Evolutionary conservation across 2,113 vertebrate species (phyloP), one percentile per base, ranked within the genome.

Genomic region (Hirundichthys speculiger): DNA sequence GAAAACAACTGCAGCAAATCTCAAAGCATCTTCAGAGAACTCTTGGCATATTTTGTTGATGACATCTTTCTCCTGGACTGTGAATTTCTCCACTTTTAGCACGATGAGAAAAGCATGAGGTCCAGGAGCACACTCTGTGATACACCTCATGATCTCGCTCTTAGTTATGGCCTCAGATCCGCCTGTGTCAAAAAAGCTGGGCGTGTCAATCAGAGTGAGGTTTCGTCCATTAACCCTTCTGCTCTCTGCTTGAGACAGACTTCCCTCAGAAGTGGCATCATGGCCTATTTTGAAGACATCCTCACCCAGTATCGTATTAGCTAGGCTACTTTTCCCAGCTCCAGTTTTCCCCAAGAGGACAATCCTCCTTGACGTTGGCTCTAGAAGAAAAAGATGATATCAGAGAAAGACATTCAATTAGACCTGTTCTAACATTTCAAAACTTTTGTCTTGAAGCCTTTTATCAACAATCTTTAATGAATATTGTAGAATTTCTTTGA

Each of bases 261-360:
- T 14, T 19, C 5, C 55, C 39, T 42, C 67, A 14, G 74, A 68
- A 13, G 5, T 15, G 1, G 65, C 0, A 11, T 14, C 0, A 39
- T 59, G 27, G 2, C 30, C 30, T 16, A 34, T 22, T 0, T 18
- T 27, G 24, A 81, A 73, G 18, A 65, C 5, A 1, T 49, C 0
- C 12, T 53, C 34, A 55, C 53, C 55, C 0, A 82, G 0, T 27
- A 85, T 73, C 19, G 64, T 77, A 52, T 85, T 85, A 0, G 40
- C 41, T 27, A 69, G 46, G 46, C 79, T 79, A 64, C 79, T 82
- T 81, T 84, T n/a, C n/a, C n/a, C n/a, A n/a, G n/a, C n/a, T n/a
- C n/a, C n/a, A n/a, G n/a, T n/a, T n/a, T n/a, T n/a, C 13, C 82
- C 78, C 14, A 84, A 12, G 1, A 81, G 1, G 2, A 69, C 68